Evolutionary conservation across 2,797 vertebrate species (phyloP).

Genomic region (Thunnus albacares): DNA sequence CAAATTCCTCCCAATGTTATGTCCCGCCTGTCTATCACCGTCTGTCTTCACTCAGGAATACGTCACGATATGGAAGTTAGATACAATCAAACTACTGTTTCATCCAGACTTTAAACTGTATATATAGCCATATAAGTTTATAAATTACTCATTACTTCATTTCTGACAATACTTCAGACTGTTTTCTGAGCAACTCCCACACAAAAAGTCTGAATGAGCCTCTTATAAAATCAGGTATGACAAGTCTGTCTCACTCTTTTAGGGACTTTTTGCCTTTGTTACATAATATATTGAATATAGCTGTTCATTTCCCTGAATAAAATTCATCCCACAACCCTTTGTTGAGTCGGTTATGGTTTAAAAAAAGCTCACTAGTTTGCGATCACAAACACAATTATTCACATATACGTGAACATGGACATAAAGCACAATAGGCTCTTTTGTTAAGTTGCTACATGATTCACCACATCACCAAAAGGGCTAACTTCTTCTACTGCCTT

Average conservation of each 20-base stretch:
- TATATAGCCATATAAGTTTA: not conserved
- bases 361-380: rapidly evolving
- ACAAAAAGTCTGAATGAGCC: not conserved
- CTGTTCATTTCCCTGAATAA: not conserved
- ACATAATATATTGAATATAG: not conserved
- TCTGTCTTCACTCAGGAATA: too few species aligned
- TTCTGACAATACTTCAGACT: not conserved
- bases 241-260: not conserved
- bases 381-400: not conserved
- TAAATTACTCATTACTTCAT: not conserved
- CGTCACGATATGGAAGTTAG: too few species aligned
- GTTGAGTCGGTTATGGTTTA: not conserved
- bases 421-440: too few species aligned
- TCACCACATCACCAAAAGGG: rapidly evolving
- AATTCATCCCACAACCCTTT: not conserved
- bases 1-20: too few species aligned
- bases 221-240: not conserved
- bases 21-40: too few species aligned
- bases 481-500: not conserved
- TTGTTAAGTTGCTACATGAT: not conserved
- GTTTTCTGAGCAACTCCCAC: not conserved
- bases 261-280: not conserved
- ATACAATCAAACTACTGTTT: too few species aligned
- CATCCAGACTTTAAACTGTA: not conserved
- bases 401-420: not conserved